These are phyloP conservation scores for Cephus spinipes DNA, from an alignment of 2,888 invertebrate species.

Conservation along the genomic window DNA sequence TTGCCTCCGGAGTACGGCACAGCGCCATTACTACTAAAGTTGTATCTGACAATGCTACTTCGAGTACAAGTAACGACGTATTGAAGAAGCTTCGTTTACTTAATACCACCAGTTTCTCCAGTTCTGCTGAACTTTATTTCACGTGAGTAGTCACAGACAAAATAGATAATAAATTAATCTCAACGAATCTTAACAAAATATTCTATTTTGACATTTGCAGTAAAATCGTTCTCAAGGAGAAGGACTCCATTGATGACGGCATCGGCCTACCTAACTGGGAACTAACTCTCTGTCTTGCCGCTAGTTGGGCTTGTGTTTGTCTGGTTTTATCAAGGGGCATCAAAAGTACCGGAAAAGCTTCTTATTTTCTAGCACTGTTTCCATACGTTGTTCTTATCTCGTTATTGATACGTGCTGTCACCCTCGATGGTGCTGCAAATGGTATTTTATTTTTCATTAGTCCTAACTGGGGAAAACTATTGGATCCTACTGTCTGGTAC, in stretches of 20 bases:
- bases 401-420: constrained; percentile 72
- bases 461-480: constrained; percentile 75
- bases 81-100: background rate
- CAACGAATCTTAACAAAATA: background rate
- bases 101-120: background rate
- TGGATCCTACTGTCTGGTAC: constrained; percentile 74
- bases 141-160: background rate
- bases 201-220: constrained; percentile 51
- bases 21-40: background rate
- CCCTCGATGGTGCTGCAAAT: constrained; percentile 72
- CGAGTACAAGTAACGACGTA: background rate
- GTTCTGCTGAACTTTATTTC: constrained; percentile 2
- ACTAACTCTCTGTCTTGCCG: constrained; percentile 68
- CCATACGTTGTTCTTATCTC: constrained; percentile 74
- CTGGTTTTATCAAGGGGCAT: constrained; percentile 71
- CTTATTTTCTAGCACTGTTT: constrained; percentile 79
- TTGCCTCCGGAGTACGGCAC: constrained; percentile 52
- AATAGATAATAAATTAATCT: background rate
- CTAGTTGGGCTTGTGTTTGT: constrained; percentile 70
- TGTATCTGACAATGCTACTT: background rate
- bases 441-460: constrained; percentile 76
- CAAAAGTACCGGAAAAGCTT: constrained; percentile 73
- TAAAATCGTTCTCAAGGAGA: constrained; percentile 69
- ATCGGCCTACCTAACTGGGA: constrained; percentile 71
- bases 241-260: constrained; percentile 68